Conservation (phyloP, 1,140 invertebrate species). For the Panagrolaimus sp. region DNA sequence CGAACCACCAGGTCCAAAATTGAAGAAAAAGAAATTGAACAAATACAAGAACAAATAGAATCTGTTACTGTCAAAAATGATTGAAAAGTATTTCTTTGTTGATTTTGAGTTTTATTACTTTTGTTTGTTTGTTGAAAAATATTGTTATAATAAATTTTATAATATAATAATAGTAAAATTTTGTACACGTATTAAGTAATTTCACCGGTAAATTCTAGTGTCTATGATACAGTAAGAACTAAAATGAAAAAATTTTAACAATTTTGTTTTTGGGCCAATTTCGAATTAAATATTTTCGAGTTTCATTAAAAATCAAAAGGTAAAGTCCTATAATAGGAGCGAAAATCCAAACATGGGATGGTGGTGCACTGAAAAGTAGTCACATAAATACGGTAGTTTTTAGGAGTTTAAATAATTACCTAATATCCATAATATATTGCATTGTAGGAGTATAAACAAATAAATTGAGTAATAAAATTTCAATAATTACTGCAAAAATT, state of each 20-base stretch:
- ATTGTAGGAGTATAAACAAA: constrained; percentile 44
- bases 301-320: constrained; percentile 44
- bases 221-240: no score
- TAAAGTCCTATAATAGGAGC: constrained; percentile 45
- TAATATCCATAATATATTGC: constrained; percentile 57
- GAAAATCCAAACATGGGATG: constrained; percentile 44
- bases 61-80: not conserved
- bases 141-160: no score
- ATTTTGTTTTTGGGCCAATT: constrained; percentile 48
- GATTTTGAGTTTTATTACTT: no score
- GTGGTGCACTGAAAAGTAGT: constrained; percentile 29
- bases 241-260: constrained; percentile 48
- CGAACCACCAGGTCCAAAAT: not conserved
- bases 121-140: no score
- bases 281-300: constrained; percentile 43
- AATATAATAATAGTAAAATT: no score
- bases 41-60: not conserved
- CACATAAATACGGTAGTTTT: constrained; percentile 31
- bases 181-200: no score
- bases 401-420: constrained; percentile 18
- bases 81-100: not conserved
- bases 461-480: constrained; percentile 52
- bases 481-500: constrained; percentile 55
- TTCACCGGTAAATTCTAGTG: constrained; percentile 17
- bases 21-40: constrained; percentile 12